Evolutionary conservation across 2,888 invertebrate species (phyloP), one percentile per base, ranked within the genome.

Genomic region (Tachina lurida): DNA sequence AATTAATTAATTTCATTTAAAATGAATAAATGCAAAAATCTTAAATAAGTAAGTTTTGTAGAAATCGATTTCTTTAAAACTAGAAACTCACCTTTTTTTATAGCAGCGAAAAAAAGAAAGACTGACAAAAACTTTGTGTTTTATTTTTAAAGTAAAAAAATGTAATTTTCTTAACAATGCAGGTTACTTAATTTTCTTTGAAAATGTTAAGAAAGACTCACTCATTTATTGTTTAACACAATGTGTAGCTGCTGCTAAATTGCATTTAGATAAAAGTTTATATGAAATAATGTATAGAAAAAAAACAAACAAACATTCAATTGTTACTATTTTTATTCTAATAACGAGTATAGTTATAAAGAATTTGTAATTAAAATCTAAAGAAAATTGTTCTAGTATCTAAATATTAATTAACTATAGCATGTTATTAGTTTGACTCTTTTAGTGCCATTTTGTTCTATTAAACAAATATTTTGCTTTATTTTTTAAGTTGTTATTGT

Each of bases 401-500:
- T 17, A 67, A 74, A 52, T 74, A 31, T 31, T 31, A 31, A 74
- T 45, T 43, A 74, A 45, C 68, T 68, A 47, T 39, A 81, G 41
- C 54, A 45, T 68, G 54, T 75, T 75, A 81, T 74, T 62, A 81
- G 68, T 75, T 81, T 70, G 75, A 77, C 76, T 49, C 49, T 71
- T 60, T 79, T 86, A 86, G 86, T 86, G 86, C 86, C 86, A 86
- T 86, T 83, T 80, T 68, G 22, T 81, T 74, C 19, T 19, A 65
- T 58, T 80, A 45, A 77, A 54, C 31, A 74, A 73, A 63, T 67
- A 56, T 63, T 71, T 60, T 31, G 70, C 68, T 45, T 58, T 47
- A 67, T 49, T 81, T n/a, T 80, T 83, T 68, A 80, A 83, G 76
- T 86, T 86, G 86, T 86, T 86, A 86, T 76, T 83, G 77, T 80